Conservation (phyloP, 2,888 invertebrate genomes). For the Brachypalpus laphriformis region DNA sequence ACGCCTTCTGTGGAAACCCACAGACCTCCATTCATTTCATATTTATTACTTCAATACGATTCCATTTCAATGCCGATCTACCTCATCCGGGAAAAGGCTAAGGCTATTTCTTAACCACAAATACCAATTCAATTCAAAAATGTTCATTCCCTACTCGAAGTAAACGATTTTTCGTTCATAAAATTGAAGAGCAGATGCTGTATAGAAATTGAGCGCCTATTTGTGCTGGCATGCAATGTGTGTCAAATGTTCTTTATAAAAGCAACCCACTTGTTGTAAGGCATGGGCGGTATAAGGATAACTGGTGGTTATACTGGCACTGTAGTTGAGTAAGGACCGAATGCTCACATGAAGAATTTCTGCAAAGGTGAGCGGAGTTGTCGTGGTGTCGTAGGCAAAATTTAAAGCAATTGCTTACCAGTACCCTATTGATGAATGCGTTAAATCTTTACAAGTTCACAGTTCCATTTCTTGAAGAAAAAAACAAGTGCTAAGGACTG, state of each 20-base stretch:
- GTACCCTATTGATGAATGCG: no score
- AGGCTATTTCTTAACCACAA: conserved; percentile 19
- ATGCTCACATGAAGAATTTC: neutral
- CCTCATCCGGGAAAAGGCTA: neutral
- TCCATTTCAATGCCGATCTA: neutral
- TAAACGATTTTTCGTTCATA: neutral
- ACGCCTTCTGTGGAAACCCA: conserved; percentile 8
- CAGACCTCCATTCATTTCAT: conserved; percentile 16
- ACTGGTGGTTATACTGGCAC: neutral
- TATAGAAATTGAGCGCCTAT: neutral
- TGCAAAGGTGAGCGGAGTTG: neutral
- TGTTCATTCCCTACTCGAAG: neutral
- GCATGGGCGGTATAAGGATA: neutral
- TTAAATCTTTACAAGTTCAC: no score
- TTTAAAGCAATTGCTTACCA: no score
- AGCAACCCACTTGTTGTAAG: conserved; percentile 3
- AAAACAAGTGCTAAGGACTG: no score
- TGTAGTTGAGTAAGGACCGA: neutral
- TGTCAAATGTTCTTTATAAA: no score
- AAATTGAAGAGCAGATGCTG: conserved; percentile 28
- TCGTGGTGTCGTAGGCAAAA: neutral
- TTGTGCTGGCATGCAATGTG: neutral
- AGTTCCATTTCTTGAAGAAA: no score
- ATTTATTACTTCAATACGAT: conserved; percentile 25
- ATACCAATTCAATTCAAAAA: conserved; percentile 9